Evolutionary conservation across 2,113 vertebrate genomes (phyloP), one percentile per base, ranked within the genome.

Genomic region (Crotalus horridus): DNA sequence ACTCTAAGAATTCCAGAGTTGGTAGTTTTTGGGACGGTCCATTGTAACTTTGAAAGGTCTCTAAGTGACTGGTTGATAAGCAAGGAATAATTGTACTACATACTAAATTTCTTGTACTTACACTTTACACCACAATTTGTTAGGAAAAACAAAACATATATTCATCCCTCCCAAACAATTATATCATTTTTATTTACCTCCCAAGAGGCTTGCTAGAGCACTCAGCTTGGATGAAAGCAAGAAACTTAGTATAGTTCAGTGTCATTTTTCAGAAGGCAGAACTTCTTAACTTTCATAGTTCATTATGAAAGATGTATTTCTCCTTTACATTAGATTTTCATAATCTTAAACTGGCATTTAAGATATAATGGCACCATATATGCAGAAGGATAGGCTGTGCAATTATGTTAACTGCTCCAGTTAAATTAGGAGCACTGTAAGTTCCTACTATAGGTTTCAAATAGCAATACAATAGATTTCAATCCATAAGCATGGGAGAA

Each of bases 331-430:
- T 74, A 64, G 58, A 7, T 48, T 85, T 89, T 85, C 87, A 58
- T 48, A 59, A 48, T 5, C 0, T 3, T 3, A 53, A 64, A 6
- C n/a, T 0, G 0, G 1, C 0, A 58, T 89, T 1, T 17, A 11
- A 2, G 61, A 43, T 24, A 87, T 92, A 10, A 1, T 29, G 61
- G 26, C 59, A 7, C 1, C 13, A 74, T 17, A 20, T 74, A 33
- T 74, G n/a, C 6, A 81, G 15, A 81, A 81, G 74, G 74, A 3
- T 56, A 58, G 56, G 43, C 9, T 24, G 2, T 8, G 39, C 51
- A 88, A 88, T 51, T 54, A 88, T 48, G 4, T 54, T n/a, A 88
- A 17, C 29, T 51, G 48, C 23, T 87, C 24, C 10, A 87, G 12
- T 87, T 51, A 53, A 87, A 87, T 87, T 46, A 15, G 74, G 74